Evolutionary conservation across 2,113 vertebrate species (phyloP), one percentile per base, ranked within the genome.

Genomic region (Cinclus cinclus): DNA sequence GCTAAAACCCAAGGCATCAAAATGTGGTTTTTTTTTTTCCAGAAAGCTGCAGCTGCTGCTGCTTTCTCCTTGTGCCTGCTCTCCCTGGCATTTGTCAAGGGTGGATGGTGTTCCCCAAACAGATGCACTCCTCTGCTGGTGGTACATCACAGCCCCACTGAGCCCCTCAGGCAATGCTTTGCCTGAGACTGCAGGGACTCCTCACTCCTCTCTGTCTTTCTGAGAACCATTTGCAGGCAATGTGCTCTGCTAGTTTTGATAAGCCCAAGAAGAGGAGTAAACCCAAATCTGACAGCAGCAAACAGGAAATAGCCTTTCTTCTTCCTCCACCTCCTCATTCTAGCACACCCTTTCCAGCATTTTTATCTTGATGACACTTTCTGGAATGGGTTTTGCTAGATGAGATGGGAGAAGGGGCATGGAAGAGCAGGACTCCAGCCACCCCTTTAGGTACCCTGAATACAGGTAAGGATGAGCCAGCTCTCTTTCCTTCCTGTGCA

Each of bases 21-120:
- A 67, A 47, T 13, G 4, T 3, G n/a, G n/a, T 75, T 28, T 15
- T 49, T 49, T 50, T 37, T 39, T 7, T 35, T 68, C 28, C 28
- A 25, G 78, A n/a, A 92, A 74, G 42, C 13, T 33, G 55, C 15
- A 68, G 47, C 75, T 3, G 6, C 49, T 60, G 59, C 14, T 76
- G 22, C 31, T 94, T 56, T 59, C 46, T 81, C 23, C 56, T 84
- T 11, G 10, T 0, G 0, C 53, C 39, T 67, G 4, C 52, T 65
- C 2, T 62, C 7, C 25, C 60, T 70, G 55, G 13, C 5, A 6
- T 42, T 81, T 67, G 42, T 21, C 30, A 23, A 0, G 10, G 55
- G 37, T 15, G 10, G 55, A 42, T 15, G 0, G 0, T 21, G 49
- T 6, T 84, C 39, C 47, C 30, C 42, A 62, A 42, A 47, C 0